Conservation (phyloP, 2,797 vertebrate species). For the Notoglanidium macrostoma region DNA sequence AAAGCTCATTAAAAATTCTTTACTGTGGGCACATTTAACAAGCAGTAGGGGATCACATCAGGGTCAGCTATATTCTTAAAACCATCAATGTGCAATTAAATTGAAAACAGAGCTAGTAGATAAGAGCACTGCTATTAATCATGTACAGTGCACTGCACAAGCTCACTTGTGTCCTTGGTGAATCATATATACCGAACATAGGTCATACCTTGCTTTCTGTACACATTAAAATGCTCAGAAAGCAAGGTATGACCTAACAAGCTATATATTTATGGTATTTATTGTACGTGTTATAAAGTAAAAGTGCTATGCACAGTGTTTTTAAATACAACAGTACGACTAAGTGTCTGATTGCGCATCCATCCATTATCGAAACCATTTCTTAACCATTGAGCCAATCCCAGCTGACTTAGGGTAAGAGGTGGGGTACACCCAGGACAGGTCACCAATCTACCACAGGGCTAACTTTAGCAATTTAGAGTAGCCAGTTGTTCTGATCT, state of each 20-base stretch:
- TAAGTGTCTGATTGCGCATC: neutral
- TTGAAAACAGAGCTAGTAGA: neutral
- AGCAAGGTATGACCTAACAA: neutral
- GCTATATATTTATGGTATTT: neutral
- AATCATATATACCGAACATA: neutral
- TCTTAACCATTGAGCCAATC: too few species aligned
- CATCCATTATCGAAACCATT: too few species aligned
- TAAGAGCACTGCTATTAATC: neutral
- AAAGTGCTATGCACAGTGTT: neutral
- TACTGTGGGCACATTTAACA: neutral
- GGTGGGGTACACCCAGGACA: too few species aligned
- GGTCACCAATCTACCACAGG: too few species aligned
- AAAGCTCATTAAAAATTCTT: neutral
- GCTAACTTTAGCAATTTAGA: too few species aligned
- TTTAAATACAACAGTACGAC: neutral
- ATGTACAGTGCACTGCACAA: neutral
- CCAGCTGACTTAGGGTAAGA: too few species aligned
- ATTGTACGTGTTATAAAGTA: neutral
- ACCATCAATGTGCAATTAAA: neutral
- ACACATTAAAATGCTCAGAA: neutral
- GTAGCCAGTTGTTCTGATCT: too few species aligned
- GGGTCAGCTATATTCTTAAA: neutral
- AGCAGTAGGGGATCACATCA: neutral
- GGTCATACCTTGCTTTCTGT: too few species aligned
- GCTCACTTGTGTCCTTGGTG: neutral